Conservation (phyloP, 2,797 vertebrate species). For the Squalus acanthias region DNA sequence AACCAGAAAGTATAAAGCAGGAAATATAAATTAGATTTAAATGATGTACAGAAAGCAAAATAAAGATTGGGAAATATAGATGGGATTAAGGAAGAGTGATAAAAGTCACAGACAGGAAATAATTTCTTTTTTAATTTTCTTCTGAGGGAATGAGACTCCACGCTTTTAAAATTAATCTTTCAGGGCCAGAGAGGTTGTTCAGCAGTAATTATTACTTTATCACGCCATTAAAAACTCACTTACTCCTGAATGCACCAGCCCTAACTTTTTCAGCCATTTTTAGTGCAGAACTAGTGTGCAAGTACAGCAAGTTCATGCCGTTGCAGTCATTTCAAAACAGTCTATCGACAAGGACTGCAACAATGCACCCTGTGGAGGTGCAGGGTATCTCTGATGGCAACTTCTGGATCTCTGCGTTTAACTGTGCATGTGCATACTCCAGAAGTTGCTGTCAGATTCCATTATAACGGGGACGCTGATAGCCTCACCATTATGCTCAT, state of each 20-base stretch:
- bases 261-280: not conserved
- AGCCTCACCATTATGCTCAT: too few relatives aligned
- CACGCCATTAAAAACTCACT: not conserved
- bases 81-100: not conserved
- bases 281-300: not conserved
- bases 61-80: not conserved
- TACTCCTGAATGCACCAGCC: not conserved
- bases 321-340: not conserved
- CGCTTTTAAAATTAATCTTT: not conserved
- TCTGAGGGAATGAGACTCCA: too few relatives aligned
- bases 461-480: too few relatives aligned
- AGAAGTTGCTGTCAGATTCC: too few relatives aligned
- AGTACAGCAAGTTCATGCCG: not conserved
- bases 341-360: not conserved
- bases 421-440: too few relatives aligned
- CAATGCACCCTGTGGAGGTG: not conserved
- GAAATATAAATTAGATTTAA: not conserved
- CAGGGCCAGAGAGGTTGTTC: not conserved
- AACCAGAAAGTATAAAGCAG: not conserved
- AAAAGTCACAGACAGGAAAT: too few relatives aligned
- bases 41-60: not conserved
- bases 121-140: too few relatives aligned
- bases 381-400: too few relatives aligned
- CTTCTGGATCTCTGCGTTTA: too few relatives aligned
- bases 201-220: not conserved